phyloP scores from a whole-genome alignment of 2,113 vertebrate species.

The Perccottus glenii region DNA sequence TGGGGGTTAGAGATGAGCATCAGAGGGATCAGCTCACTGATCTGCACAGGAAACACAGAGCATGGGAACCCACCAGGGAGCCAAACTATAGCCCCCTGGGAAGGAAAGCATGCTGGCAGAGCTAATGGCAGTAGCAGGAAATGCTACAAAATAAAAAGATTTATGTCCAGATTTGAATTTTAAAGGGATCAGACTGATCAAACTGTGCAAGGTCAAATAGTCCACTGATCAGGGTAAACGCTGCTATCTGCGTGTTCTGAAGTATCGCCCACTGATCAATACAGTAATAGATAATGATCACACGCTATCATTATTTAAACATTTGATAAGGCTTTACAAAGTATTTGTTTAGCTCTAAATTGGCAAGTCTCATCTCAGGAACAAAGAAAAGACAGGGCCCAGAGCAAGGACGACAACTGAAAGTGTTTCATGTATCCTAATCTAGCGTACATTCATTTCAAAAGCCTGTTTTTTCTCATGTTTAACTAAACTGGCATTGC shows the following conservation, averaged over 20 bases:
- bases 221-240: slow-evolving; percentile 34
- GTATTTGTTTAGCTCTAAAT: too few relatives aligned
- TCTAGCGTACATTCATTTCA: too few relatives aligned
- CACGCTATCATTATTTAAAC: too few relatives aligned
- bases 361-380: too few relatives aligned
- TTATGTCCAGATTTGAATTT: too few relatives aligned
- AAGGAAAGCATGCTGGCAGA: slow-evolving; percentile 42
- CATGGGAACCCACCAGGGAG: slow-evolving; percentile 68
- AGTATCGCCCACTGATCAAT: slow-evolving; percentile 15
- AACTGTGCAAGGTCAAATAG: slow-evolving; percentile 8
- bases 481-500: too few relatives aligned
- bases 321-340: too few relatives aligned
- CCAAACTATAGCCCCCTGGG: slow-evolving; percentile 10
- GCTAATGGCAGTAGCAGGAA: neutral
- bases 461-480: too few relatives aligned
- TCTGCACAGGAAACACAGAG: slow-evolving; percentile 69
- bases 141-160: too few relatives aligned
- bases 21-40: slow-evolving; percentile 67
- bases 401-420: too few relatives aligned
- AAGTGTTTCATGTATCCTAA: too few relatives aligned
- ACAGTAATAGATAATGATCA: neutral
- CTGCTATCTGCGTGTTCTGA: slow-evolving; percentile 11
- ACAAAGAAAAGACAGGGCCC: too few relatives aligned
- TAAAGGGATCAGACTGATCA: neutral
- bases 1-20: slow-evolving; percentile 42